Percentiles rank a stretch among this genome's conserved stretches.
phyloP scores from a whole-genome alignment of 2,113 vertebrate genomes.

The Puntigrus tetrazona region DNA sequence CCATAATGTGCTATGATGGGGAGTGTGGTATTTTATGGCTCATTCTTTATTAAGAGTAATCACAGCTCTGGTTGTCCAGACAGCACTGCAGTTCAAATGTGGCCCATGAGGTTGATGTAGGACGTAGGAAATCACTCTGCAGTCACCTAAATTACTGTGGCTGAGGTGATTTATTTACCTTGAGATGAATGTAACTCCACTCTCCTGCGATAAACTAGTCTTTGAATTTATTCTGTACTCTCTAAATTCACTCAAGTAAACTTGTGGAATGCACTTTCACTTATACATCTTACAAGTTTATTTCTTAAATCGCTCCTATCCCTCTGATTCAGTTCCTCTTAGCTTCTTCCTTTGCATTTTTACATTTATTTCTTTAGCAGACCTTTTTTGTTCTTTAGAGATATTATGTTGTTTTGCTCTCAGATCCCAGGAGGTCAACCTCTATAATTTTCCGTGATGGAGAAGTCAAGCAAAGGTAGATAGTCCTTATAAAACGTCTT shows the following conservation, averaged over 20 bases:
- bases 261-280: neutral
- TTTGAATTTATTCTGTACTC: neutral
- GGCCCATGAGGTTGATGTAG: conserved; percentile 24
- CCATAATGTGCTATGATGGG: neutral
- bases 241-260: neutral
- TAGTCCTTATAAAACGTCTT: neutral
- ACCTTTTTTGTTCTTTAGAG: neutral
- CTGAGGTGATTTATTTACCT: neutral
- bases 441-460: neutral
- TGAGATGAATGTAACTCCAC: neutral
- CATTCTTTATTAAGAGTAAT: conserved; percentile 37
- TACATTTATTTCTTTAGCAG: neutral
- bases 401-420: neutral
- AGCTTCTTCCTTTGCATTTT: neutral
- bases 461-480: neutral
- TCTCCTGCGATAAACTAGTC: neutral
- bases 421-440: neutral
- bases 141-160: conserved; percentile 29
- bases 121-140: neutral
- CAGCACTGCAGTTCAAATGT: conserved; percentile 28
- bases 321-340: neutral
- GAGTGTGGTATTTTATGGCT: conserved; percentile 2
- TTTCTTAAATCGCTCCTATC: neutral
- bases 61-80: neutral
- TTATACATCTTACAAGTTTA: neutral